Conservation (phyloP, 1,140 invertebrate species). For the Brachionus manjavacas region DNA sequence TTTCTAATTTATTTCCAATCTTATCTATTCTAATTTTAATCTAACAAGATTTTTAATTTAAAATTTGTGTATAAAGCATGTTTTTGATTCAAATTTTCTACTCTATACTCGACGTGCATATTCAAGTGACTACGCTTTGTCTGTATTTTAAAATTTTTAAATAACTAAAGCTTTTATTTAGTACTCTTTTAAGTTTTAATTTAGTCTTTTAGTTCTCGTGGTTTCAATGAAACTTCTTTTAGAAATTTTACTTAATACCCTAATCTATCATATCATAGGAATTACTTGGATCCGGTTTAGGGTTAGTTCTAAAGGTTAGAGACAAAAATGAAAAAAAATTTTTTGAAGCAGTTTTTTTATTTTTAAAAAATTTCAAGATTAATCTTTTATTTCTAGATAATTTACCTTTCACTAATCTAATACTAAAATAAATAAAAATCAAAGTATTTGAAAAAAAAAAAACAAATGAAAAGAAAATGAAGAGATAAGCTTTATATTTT, state of each 20-base stretch:
- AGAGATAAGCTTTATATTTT: no score
- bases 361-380: not conserved
- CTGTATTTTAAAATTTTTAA: not conserved
- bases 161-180: not conserved
- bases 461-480: no score
- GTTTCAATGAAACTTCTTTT: not conserved
- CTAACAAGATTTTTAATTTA: not conserved
- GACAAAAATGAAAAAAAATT: no score
- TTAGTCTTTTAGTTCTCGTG: not conserved
- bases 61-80: not conserved
- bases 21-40: not conserved
- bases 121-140: not conserved
- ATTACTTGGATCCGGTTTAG: no score
- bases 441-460: not conserved
- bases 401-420: no score
- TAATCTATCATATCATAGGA: no score
- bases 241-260: no score
- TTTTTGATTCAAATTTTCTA: not conserved
- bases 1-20: not conserved
- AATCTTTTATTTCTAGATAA: no score
- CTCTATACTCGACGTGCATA: not conserved
- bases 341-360: no score
- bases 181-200: not conserved
- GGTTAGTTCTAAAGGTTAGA: no score
- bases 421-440: not conserved